phyloP scores from a whole-genome alignment of 2,113 vertebrate species.

The Catharus minimus region DNA sequence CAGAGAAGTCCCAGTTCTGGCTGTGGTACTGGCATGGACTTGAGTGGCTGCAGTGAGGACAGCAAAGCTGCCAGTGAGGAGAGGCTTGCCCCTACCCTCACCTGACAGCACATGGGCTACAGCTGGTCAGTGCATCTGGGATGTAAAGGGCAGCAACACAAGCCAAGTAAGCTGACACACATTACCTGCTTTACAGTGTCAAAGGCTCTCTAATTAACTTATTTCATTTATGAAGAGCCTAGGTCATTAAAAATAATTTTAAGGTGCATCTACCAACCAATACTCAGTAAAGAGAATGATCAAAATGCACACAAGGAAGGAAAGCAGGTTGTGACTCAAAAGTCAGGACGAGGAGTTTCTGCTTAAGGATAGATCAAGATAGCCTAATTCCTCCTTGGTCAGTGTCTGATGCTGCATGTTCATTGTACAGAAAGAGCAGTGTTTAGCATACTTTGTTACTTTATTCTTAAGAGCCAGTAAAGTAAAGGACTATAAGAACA shows the following conservation, averaged over 20 bases:
- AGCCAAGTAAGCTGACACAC: not conserved
- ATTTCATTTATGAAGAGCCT: not conserved
- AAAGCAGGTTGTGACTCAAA: not conserved
- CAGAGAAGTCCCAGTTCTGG: not conserved
- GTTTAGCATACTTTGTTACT: not conserved
- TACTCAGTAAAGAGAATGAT: not conserved
- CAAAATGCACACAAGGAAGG: not conserved
- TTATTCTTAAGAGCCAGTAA: not conserved
- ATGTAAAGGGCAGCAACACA: not conserved
- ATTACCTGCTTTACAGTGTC: not conserved
- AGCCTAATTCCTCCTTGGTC: not conserved
- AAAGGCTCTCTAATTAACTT: not conserved
- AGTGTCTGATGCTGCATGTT: not conserved
- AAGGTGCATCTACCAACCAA: not conserved
- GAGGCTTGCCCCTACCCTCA: not conserved
- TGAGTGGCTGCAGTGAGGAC: not conserved
- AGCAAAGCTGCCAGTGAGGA: not conserved
- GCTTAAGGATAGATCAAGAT: not conserved
- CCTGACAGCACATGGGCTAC: fast-evolving
- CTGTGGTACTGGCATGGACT: fast-evolving
- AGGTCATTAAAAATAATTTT: not conserved
- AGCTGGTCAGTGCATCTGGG: not conserved
- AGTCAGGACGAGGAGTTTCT: not conserved
- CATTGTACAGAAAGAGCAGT: not conserved
- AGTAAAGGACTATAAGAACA: not conserved